Conservation (phyloP, 2,113 vertebrate genomes). For the Chlamydotis undulata region DNA sequence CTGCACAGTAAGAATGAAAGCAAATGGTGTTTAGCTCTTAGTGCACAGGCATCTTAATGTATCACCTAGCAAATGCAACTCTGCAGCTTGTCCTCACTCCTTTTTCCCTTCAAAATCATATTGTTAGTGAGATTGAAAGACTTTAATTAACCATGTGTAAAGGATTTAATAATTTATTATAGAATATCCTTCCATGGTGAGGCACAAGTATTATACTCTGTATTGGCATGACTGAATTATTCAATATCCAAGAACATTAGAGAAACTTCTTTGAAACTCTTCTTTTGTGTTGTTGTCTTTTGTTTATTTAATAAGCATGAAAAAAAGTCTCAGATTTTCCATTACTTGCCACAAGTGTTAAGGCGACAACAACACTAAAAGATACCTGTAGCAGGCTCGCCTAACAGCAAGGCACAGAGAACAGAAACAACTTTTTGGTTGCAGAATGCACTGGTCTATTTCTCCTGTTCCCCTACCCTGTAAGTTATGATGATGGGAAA, state of each 20-base stretch:
- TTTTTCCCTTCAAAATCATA: conserved; percentile 13
- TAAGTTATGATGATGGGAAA: neutral
- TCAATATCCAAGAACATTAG: conserved; percentile 76
- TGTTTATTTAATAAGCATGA: conserved; percentile 39
- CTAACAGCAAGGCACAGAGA: neutral
- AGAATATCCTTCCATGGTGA: conserved; percentile 76
- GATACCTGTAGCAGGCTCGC: neutral
- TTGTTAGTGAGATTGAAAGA: conserved; percentile 56
- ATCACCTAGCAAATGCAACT: conserved; percentile 5
- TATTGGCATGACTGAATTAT: conserved; percentile 83
- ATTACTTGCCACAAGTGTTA: conserved; percentile 8
- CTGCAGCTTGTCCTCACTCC: neutral
- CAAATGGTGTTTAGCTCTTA: neutral
- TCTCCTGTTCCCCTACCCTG: neutral
- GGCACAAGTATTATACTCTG: conserved; percentile 77
- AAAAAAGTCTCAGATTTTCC: conserved; percentile 31
- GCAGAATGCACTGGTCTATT: neutral
- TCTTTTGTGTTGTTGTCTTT: conserved; percentile 37
- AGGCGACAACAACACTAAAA: conserved; percentile 17
- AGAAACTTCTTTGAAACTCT: conserved; percentile 64
- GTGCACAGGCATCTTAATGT: conserved; percentile 9
- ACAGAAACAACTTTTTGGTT: neutral
- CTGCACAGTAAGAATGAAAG: conserved; percentile 13
- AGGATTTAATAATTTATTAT: conserved; percentile 84
- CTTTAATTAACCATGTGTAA: conserved; percentile 77